Percentiles rank a stretch among this genome's conserved stretches.
phyloP scores from a whole-genome alignment of 1,140 invertebrate species.

The Coptotermes formosanus region DNA sequence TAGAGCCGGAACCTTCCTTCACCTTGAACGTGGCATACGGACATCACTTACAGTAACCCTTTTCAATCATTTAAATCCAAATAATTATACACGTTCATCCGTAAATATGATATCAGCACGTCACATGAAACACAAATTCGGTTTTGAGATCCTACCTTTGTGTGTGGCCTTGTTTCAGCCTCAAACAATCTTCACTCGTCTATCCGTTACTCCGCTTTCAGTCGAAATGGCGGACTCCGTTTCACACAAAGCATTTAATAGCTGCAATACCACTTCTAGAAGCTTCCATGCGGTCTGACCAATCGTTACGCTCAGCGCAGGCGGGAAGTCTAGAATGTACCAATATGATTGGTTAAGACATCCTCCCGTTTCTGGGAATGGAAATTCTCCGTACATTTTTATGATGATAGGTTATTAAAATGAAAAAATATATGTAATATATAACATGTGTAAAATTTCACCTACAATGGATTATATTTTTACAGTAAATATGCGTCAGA shows the following conservation, averaged over 20 bases:
- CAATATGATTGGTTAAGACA: background rate
- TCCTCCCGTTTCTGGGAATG: background rate
- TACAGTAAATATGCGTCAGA: background rate
- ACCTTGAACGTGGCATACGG: background rate
- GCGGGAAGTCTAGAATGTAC: background rate
- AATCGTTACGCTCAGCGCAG: background rate
- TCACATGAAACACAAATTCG: background rate
- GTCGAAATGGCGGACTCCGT: background rate
- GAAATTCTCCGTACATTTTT: background rate
- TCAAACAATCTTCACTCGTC: background rate
- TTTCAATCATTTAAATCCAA: background rate
- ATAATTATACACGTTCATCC: background rate
- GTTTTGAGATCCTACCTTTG: background rate
- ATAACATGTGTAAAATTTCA: background rate
- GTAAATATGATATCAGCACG: no score
- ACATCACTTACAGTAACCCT: background rate
- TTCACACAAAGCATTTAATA: background rate
- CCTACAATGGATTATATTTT: background rate
- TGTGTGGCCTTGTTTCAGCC: background rate
- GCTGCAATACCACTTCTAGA: background rate
- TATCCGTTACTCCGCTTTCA: background rate
- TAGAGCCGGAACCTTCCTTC: no score
- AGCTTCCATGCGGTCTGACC: background rate
- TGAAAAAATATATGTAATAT: background rate
- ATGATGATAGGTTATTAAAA: background rate